Conservation (phyloP, 2,797 vertebrate species). For the Leuciscus waleckii region DNA sequence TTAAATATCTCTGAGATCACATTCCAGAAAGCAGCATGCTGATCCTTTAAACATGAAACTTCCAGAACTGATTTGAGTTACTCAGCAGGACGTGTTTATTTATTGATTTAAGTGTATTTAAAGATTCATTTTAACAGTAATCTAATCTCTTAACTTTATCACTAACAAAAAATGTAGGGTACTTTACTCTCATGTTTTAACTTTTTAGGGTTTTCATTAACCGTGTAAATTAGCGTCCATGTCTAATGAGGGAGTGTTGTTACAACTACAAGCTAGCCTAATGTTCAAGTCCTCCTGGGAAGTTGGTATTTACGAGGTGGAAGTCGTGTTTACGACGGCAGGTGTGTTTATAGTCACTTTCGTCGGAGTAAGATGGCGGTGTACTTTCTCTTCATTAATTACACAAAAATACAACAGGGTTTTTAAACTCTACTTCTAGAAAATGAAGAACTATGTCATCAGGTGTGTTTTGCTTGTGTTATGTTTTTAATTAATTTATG, state of each 20-base stretch:
- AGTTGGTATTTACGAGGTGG: too few relatives aligned
- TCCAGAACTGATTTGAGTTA: conserved; percentile 53
- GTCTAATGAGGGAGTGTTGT: neutral
- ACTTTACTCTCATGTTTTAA: neutral
- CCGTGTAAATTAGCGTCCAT: neutral
- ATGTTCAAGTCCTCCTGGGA: too few relatives aligned
- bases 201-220: neutral
- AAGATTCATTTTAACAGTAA: neutral
- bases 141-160: neutral
- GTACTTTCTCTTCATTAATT: too few relatives aligned
- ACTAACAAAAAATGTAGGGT: neutral
- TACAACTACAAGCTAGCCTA: too few relatives aligned
- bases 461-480: too few relatives aligned
- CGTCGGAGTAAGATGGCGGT: too few relatives aligned
- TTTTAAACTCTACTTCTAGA: too few relatives aligned
- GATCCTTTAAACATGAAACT: conserved; percentile 56
- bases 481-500: too few relatives aligned
- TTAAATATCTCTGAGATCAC: conserved; percentile 80
- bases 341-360: too few relatives aligned
- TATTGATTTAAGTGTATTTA: neutral
- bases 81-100: neutral
- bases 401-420: too few relatives aligned
- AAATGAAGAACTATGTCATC: too few relatives aligned
- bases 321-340: too few relatives aligned
- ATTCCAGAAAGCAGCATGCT: conserved; percentile 74